Evolutionary conservation across 1,140 invertebrate species (phyloP).

Genomic region (Eulimnadia texana): DNA sequence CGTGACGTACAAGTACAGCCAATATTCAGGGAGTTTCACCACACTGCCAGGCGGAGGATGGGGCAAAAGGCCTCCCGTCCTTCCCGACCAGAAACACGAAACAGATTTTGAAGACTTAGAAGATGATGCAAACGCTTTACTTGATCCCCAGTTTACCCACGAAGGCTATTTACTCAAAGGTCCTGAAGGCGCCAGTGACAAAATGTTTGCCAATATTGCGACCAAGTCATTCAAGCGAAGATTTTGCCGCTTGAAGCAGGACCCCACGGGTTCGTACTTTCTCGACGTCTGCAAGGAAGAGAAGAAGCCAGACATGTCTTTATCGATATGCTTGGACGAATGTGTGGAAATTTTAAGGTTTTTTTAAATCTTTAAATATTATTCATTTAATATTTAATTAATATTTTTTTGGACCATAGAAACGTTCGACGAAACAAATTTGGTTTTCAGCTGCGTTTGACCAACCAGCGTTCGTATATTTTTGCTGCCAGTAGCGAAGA

Average conservation of each 20-base stretch:
- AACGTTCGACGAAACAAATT: slow-evolving; percentile 66
- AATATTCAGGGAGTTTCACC: slow-evolving; percentile 65
- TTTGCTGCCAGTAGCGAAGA: slow-evolving; percentile 72
- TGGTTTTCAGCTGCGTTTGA: slow-evolving; percentile 77
- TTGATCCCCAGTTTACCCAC: slow-evolving; percentile 29
- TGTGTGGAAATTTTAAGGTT: slow-evolving; percentile 69
- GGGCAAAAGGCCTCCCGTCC: not conserved
- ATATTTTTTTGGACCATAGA: slow-evolving; percentile 51
- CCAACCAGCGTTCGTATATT: slow-evolving; percentile 62
- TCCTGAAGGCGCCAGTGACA: slow-evolving; percentile 63
- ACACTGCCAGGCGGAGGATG: slow-evolving; percentile 54
- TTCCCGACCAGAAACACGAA: slow-evolving; percentile 35
- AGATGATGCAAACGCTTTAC: slow-evolving; percentile 49
- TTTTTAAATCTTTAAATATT: slow-evolving; percentile 72
- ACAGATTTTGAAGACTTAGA: slow-evolving; percentile 73
- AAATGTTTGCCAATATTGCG: slow-evolving; percentile 69
- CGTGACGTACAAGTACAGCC: slow-evolving; percentile 73
- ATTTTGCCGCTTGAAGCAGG: slow-evolving; percentile 44
- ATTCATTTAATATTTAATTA: slow-evolving; percentile 59
- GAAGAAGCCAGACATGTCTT: slow-evolving; percentile 72
- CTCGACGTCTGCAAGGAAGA: slow-evolving; percentile 87
- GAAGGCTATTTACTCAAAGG: slow-evolving; percentile 81
- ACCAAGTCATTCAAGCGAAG: slow-evolving; percentile 81
- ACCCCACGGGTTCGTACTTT: slow-evolving; percentile 78
- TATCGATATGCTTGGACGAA: slow-evolving; percentile 85